These are phyloP conservation scores for Gadus macrocephalus DNA, from an alignment of 2,113 vertebrate genomes.

Conservation along the genomic window DNA sequence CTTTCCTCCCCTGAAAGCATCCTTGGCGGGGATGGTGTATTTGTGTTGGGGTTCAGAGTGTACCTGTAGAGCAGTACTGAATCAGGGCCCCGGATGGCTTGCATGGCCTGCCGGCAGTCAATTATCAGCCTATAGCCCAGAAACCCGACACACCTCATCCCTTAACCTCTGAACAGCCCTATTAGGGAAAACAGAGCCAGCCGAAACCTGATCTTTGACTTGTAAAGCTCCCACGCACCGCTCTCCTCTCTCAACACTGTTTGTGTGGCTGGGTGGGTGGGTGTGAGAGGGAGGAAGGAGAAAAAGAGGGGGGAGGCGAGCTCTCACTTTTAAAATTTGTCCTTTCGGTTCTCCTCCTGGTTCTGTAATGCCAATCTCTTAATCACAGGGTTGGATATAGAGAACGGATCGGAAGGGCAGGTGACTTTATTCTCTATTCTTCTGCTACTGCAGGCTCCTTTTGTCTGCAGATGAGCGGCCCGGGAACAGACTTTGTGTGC, in stretches of 20 bases:
- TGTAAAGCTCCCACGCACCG: constrained; percentile 54
- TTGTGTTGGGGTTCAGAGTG: constrained; percentile 12
- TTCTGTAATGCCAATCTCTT: constrained; percentile 63
- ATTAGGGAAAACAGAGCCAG: constrained; percentile 61
- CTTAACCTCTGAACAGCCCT: constrained; percentile 61
- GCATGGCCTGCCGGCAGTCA: no score
- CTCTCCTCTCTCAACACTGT: constrained; percentile 25
- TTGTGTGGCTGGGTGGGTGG: constrained; percentile 25
- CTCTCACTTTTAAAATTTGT: constrained; percentile 64
- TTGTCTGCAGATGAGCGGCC: constrained; percentile 40
- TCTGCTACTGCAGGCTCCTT: constrained; percentile 33
- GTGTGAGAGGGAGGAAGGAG: constrained; percentile 1
- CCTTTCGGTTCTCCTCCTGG: constrained; percentile 57
- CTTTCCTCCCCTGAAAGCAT: no score
- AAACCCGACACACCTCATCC: constrained; percentile 57
- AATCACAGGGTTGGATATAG: constrained; percentile 61
- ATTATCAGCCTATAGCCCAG: constrained; percentile 31
- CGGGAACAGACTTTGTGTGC: constrained; percentile 15
- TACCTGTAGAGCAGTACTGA: constrained; percentile 37
- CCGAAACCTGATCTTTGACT: constrained; percentile 70
- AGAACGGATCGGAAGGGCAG: constrained; percentile 56
- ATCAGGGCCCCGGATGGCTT: constrained; percentile 25
- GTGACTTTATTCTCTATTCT: constrained; percentile 64
- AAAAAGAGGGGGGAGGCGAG: constrained; percentile 25
- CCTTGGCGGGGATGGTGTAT: no score